Evolutionary conservation across 2,113 vertebrate genomes (phyloP).

Genomic region (Furnarius figulus): DNA sequence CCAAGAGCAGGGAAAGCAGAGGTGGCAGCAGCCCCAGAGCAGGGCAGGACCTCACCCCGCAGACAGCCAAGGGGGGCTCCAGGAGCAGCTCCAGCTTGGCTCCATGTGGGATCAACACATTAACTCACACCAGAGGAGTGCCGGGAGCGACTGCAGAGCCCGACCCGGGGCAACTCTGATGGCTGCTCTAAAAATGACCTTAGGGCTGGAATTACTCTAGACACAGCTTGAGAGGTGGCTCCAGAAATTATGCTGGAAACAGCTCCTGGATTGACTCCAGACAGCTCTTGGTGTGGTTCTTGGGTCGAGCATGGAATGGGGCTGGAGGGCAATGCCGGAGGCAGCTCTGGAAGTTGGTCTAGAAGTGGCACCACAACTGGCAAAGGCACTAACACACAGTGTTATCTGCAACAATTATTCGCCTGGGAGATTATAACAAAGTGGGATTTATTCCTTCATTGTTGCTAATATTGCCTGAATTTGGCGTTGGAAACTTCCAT

Average conservation of each 20-base stretch:
- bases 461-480: not conserved
- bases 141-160: not conserved
- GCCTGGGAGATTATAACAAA: not conserved
- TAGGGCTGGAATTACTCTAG: not conserved
- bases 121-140: fast-evolving
- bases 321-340: not conserved
- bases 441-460: not conserved
- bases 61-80: not conserved
- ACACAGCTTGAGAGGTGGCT: not conserved
- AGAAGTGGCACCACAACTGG: not conserved
- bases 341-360: not conserved
- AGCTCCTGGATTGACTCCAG: not conserved
- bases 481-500: not conserved
- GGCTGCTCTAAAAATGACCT: not conserved
- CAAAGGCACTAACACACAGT: not conserved
- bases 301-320: not conserved
- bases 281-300: not conserved
- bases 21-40: not conserved
- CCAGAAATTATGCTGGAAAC: not conserved
- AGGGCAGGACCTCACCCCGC: not conserved
- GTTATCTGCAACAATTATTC: not conserved
- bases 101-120: not conserved
- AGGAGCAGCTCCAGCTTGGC: not conserved
- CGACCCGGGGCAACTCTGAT: not conserved
- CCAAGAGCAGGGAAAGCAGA: not conserved